phyloP scores from a whole-genome alignment of 1,140 invertebrate species.

The Caerostris extrusa region DNA sequence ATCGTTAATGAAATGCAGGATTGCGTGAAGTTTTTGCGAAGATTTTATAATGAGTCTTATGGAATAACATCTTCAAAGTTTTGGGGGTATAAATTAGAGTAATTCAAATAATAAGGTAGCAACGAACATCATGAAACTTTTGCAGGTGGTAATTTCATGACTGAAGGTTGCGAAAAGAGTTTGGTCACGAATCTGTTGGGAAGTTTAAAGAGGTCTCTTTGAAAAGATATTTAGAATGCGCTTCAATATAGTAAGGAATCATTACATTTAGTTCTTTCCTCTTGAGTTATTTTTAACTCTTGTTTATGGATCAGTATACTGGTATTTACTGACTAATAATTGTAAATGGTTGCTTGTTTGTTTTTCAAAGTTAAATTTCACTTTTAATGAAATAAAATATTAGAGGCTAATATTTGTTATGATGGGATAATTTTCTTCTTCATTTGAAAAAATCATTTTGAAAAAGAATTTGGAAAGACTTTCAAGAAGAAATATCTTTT shows the following conservation, averaged over 20 bases:
- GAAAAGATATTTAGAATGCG: not conserved
- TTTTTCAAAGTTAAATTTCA: not conserved
- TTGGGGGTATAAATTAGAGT: conserved; percentile 16
- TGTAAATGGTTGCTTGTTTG: not conserved
- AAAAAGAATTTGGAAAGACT: too few species aligned
- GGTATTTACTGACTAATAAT: not conserved
- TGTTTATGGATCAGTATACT: not conserved
- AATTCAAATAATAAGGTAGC: not conserved
- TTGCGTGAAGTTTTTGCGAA: not conserved
- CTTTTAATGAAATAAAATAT: too few species aligned
- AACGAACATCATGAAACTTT: not conserved
- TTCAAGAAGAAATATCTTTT: too few species aligned
- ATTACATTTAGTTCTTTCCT: not conserved
- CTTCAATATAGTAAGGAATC: not conserved
- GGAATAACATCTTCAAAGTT: not conserved
- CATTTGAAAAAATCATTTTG: too few species aligned
- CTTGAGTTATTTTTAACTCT: not conserved
- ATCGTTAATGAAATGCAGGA: not conserved
- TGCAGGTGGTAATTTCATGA: not conserved
- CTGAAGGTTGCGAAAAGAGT: not conserved
- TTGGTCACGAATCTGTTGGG: not conserved
- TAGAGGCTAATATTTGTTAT: too few species aligned
- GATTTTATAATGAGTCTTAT: not conserved
- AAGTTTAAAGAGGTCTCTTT: not conserved
- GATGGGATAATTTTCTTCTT: too few species aligned